A percentile compares a stretch with the other conserved stretches of the same genome.
phyloP scores from a whole-genome alignment of 2,113 vertebrate genomes.

The Megaptera novaeangliae region DNA sequence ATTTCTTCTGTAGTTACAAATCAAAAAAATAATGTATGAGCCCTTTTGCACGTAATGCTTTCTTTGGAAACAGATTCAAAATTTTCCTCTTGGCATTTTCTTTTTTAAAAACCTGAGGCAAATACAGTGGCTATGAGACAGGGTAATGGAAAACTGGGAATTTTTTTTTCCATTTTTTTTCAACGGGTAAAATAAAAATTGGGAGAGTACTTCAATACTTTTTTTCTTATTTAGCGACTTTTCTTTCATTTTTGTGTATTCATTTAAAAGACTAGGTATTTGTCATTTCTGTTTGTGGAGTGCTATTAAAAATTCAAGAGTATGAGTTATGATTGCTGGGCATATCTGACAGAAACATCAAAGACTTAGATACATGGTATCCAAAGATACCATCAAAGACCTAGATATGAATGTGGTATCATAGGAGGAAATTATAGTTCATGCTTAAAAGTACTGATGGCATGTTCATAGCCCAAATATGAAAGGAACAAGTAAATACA shows the following conservation, averaged over 20 bases:
- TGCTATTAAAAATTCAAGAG: slow-evolving; percentile 42
- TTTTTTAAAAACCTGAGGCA: neutral
- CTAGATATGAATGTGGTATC: neutral
- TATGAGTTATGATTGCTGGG: neutral
- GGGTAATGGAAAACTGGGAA: neutral
- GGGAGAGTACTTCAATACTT: neutral
- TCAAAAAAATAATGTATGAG: neutral
- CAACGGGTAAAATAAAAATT: neutral
- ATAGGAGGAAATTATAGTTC: neutral
- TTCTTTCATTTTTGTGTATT: slow-evolving; percentile 3
- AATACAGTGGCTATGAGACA: neutral
- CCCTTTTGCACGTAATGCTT: neutral
- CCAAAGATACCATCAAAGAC: neutral
- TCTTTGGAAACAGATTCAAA: neutral
- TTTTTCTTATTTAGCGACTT: slow-evolving; percentile 22
- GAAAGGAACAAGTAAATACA: slow-evolving; percentile 1
- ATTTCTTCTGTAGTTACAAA: neutral
- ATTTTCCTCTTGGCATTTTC: neutral
- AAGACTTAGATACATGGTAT: neutral
- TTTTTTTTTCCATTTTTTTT: neutral
- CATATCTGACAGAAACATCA: slow-evolving; percentile 20
- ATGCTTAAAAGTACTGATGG: neutral
- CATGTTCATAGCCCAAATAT: slow-evolving; percentile 34
- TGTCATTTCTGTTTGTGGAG: slow-evolving; percentile 19
- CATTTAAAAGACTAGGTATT: neutral